Percentiles rank a stretch among this genome's conserved stretches.
Conservation (phyloP, 2,113 vertebrate genomes). For the Semnopithecus entellus region DNA sequence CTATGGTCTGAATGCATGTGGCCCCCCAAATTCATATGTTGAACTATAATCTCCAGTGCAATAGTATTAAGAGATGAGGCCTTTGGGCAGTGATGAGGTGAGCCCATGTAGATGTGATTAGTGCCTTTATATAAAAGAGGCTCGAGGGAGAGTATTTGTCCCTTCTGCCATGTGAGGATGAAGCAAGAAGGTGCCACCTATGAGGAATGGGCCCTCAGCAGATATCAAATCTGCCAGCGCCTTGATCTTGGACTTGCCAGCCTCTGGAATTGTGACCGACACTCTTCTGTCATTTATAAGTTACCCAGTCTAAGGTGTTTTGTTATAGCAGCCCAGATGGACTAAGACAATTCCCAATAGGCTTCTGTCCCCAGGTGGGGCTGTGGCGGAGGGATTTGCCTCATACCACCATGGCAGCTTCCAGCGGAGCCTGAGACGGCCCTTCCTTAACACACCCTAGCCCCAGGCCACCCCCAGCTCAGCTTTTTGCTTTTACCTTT, state of each 20-base stretch:
- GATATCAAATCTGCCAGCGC: not conserved
- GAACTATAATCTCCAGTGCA: not conserved
- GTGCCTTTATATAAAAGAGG: not conserved
- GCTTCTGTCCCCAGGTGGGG: too few relatives aligned
- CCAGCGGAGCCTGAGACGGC: not conserved
- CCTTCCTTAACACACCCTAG: not conserved
- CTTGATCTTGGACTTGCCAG: not conserved
- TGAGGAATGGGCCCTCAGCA: not conserved
- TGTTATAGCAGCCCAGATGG: not conserved
- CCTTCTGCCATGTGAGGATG: not conserved
- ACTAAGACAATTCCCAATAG: not conserved
- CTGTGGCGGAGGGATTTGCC: not conserved
- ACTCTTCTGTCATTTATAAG: not conserved
- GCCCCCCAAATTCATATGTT: fast-evolving
- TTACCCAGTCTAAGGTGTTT: not conserved
- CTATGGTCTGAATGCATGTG: not conserved
- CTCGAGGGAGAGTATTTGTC: not conserved
- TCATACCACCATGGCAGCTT: not conserved
- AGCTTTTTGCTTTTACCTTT: not conserved
- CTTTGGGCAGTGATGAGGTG: not conserved
- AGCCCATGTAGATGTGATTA: not conserved
- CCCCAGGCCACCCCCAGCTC: fast-evolving
- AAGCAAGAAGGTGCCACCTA: not conserved
- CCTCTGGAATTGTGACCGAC: not conserved
- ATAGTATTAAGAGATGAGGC: not conserved